Conservation (phyloP, 2,888 invertebrate species). For the Himalopsyche japonica region DNA sequence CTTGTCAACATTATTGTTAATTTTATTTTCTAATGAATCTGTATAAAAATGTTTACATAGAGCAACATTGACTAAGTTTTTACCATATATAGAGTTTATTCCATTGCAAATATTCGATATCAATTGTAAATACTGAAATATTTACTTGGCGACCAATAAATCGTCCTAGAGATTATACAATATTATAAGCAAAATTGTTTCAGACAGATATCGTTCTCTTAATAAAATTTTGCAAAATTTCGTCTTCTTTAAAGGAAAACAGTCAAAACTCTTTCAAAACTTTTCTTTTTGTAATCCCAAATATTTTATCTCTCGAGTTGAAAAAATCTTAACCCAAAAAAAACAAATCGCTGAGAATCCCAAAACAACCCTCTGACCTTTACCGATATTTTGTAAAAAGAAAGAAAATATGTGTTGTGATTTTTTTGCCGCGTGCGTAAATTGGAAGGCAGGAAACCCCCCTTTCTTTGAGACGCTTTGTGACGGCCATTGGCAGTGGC, state of each 20-base stretch:
- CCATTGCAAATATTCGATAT: too few species aligned
- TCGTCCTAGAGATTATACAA: too few species aligned
- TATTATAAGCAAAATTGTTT: too few species aligned
- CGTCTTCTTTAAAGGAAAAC: too few species aligned
- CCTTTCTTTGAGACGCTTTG: background rate
- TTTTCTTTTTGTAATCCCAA: background rate
- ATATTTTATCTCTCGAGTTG: background rate
- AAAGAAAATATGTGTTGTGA: background rate
- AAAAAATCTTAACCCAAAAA: background rate
- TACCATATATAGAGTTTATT: too few species aligned
- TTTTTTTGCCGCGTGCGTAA: background rate
- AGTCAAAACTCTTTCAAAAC: background rate
- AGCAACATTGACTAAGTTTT: too few species aligned
- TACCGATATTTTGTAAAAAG: background rate
- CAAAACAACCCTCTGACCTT: background rate
- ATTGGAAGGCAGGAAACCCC: background rate
- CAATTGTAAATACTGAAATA: too few species aligned
- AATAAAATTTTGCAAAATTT: background rate
- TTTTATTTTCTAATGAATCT: too few species aligned
- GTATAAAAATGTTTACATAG: too few species aligned
- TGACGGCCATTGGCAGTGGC: background rate
- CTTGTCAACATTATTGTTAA: too few species aligned
- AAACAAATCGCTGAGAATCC: background rate
- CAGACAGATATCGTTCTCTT: background rate
- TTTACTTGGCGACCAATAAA: too few species aligned